phyloP scores from a whole-genome alignment of 1,140 invertebrate species.

The Battus philenor region DNA sequence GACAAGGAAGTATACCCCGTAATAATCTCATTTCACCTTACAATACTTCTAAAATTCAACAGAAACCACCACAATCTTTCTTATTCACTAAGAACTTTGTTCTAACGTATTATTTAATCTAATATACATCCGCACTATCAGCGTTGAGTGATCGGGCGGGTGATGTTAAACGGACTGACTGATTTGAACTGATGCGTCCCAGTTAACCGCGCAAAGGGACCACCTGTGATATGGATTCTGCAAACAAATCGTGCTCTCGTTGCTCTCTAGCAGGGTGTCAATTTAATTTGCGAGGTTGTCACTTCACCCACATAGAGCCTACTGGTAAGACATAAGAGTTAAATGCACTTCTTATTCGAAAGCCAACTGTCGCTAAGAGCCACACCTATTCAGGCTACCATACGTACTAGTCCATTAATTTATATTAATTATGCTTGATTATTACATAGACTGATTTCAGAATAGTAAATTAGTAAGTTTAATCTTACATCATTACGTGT shows the following conservation, averaged over 20 bases:
- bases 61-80: constrained; percentile 9
- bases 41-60: too few species aligned
- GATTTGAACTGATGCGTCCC: constrained; percentile 35
- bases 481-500: too few species aligned
- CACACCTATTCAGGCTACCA: too few species aligned
- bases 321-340: constrained; percentile 5
- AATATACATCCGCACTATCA: not conserved
- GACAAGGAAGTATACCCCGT: constrained; percentile 36
- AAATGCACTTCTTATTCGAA: not conserved
- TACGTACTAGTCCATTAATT: too few species aligned
- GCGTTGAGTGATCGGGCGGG: constrained; percentile 30
- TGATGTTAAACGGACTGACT: constrained; percentile 41
- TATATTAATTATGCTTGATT: too few species aligned
- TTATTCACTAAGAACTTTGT: constrained; percentile 19
- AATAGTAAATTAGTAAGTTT: too few species aligned
- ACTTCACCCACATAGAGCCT: constrained; percentile 20
- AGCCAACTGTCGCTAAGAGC: constrained; percentile 1
- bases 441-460: too few species aligned
- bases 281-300: constrained; percentile 57
- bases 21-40: constrained; percentile 26
- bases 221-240: constrained; percentile 46
- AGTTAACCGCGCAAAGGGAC: constrained; percentile 54
- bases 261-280: constrained; percentile 42
- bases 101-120: too few species aligned
- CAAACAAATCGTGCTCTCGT: constrained; percentile 48